Conservation (phyloP, 2,113 vertebrate species). For the Tringa solitaria region DNA sequence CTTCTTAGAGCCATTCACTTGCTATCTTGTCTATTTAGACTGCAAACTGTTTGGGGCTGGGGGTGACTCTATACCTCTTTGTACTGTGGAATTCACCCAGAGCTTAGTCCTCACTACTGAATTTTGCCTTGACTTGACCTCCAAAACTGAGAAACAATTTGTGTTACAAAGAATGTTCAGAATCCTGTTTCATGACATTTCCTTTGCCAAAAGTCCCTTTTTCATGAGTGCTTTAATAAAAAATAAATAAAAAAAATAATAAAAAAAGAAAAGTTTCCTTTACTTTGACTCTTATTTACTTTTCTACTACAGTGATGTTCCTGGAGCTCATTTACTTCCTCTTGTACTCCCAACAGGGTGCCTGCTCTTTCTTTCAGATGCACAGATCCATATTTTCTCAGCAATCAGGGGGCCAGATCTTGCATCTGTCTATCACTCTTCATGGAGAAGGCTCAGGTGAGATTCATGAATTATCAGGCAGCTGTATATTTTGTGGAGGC, state of each 20-base stretch:
- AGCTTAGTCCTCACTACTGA: not conserved
- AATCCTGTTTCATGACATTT: not conserved
- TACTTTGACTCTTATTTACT: not conserved
- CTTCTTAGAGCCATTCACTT: not conserved
- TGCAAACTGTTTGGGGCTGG: not conserved
- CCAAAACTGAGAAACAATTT: not conserved
- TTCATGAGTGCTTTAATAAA: not conserved
- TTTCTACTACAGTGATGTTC: not conserved
- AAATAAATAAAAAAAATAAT: not conserved
- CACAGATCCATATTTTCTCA: not conserved
- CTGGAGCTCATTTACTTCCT: not conserved
- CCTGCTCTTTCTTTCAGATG: not conserved
- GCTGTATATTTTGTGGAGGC: not conserved
- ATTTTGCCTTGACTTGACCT: not conserved
- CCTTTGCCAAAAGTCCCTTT: not conserved
- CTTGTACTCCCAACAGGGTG: not conserved
- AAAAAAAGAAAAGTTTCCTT: too few species aligned
- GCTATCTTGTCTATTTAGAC: not conserved
- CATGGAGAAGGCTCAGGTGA: not conserved
- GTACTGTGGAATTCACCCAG: not conserved
- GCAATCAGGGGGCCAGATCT: not conserved
- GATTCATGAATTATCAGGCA: not conserved
- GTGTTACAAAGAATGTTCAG: not conserved
- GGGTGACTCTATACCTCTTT: not conserved
- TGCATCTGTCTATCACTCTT: not conserved